Evolutionary conservation across 1,140 invertebrate genomes (phyloP).

Genomic region (Drosophila mojavensis): DNA sequence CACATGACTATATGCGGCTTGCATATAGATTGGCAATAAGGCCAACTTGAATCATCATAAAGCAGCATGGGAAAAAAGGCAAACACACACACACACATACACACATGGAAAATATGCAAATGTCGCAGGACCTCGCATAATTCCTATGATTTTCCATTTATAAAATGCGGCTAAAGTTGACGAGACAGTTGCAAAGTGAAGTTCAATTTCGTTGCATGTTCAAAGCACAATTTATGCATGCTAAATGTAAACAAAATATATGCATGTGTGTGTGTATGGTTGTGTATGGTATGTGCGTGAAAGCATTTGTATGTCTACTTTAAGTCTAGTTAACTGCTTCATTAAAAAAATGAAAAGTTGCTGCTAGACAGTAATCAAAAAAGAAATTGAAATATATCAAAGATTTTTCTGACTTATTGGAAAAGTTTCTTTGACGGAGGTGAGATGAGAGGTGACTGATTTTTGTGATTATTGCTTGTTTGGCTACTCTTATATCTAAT

Average conservation of each 20-base stretch:
- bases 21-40: slow-evolving; percentile 83
- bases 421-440: slow-evolving; percentile 18
- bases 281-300: slow-evolving; percentile 1
- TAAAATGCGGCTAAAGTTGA: slow-evolving; percentile 69
- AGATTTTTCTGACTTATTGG: background rate
- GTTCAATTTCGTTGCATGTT: slow-evolving; percentile 39
- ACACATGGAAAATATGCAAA: slow-evolving; percentile 67
- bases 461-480: slow-evolving; percentile 10
- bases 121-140: slow-evolving; percentile 63
- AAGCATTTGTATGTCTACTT: background rate
- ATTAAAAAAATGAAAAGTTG: slow-evolving; percentile 42
- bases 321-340: slow-evolving; percentile 28
- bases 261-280: background rate
- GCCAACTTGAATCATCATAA: slow-evolving; percentile 72
- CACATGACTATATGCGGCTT: slow-evolving; percentile 48
- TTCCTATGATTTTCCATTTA: slow-evolving; percentile 68
- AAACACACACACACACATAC: background rate
- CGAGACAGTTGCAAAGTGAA: slow-evolving; percentile 35
- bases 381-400: background rate
- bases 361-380: background rate
- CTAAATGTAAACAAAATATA: slow-evolving; percentile 20
- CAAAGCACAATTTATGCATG: slow-evolving; percentile 42
- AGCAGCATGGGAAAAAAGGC: slow-evolving; percentile 12
- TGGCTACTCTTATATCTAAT: background rate
- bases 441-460: slow-evolving; percentile 7